A percentile compares a stretch with the other conserved stretches of the same genome.
Evolutionary conservation across 2,113 vertebrate genomes (phyloP).

Genomic region (western clawed frog (Xenopus tropicalis)): DNA sequence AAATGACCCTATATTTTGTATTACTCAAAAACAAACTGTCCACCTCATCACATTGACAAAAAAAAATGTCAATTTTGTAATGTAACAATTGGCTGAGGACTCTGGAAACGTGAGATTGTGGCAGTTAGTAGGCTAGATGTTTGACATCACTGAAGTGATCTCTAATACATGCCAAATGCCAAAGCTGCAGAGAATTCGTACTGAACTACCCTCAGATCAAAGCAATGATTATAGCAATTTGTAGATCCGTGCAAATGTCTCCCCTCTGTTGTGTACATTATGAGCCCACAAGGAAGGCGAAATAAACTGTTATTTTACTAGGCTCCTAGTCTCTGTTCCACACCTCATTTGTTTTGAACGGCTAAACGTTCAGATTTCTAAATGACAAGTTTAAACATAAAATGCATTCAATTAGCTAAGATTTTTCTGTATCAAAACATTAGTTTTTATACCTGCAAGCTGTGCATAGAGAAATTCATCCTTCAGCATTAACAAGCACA

Average conservation of each 20-base stretch:
- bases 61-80: too few species aligned
- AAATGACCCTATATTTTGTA: too few species aligned
- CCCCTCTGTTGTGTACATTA: neutral
- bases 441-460: slow-evolving; percentile 8
- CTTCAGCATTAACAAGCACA: slow-evolving; percentile 8
- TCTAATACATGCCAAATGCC: too few species aligned
- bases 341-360: neutral
- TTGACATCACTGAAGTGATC: too few species aligned
- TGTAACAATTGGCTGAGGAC: too few species aligned
- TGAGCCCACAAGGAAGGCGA: neutral
- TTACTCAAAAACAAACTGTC: too few species aligned
- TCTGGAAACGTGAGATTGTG: too few species aligned
- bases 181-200: too few species aligned
- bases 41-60: too few species aligned
- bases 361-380: neutral
- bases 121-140: too few species aligned
- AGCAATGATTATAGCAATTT: too few species aligned
- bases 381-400: neutral
- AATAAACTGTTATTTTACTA: neutral
- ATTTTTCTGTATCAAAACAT: neutral
- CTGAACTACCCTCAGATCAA: too few species aligned
- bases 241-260: neutral
- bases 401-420: neutral
- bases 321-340: neutral
- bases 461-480: neutral